Conservation (phyloP, 2,888 invertebrate species). For the Seladonia tumulorum region DNA sequence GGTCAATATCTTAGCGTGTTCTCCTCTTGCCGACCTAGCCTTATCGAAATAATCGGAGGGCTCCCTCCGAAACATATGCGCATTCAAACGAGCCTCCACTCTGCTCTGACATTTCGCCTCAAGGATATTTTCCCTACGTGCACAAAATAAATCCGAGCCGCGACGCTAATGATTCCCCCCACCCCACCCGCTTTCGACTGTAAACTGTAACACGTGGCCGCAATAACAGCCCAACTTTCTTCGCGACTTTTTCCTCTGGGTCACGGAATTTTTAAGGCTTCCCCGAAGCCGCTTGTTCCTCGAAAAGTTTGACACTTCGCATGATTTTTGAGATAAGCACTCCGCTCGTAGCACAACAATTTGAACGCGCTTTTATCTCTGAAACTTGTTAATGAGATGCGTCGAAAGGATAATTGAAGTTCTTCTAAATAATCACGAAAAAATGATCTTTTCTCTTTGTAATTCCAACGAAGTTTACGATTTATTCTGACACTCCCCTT, state of each 20-base stretch:
- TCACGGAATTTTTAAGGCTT: slow-evolving; percentile 17
- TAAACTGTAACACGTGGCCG: slow-evolving; percentile 7
- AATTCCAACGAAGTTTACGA: too few species aligned
- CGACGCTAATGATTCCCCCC: slow-evolving; percentile 46
- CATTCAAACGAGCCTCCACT: slow-evolving; percentile 64
- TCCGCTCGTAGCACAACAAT: not conserved
- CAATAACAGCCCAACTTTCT: not conserved
- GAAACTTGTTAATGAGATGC: too few species aligned
- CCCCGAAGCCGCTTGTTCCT: not conserved
- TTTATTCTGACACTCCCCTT: too few species aligned
- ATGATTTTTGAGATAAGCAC: not conserved
- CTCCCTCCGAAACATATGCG: slow-evolving; percentile 67
- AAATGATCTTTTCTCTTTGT: too few species aligned
- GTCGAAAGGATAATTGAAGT: too few species aligned
- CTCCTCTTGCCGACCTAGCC: slow-evolving; percentile 68
- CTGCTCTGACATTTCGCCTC: slow-evolving; percentile 68
- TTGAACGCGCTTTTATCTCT: not conserved
- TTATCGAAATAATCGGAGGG: slow-evolving; percentile 70
- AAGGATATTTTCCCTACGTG: slow-evolving; percentile 62
- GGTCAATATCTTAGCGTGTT: slow-evolving; percentile 83
- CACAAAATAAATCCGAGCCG: slow-evolving; percentile 43
- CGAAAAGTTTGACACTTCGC: not conserved
- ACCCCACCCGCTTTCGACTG: not conserved
- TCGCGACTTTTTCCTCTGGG: not conserved
- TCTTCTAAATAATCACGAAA: too few species aligned